Percentiles rank a stretch among this genome's conserved stretches.
Conservation (phyloP, 2,797 vertebrate genomes). For the Onychomys leucogaster region DNA sequence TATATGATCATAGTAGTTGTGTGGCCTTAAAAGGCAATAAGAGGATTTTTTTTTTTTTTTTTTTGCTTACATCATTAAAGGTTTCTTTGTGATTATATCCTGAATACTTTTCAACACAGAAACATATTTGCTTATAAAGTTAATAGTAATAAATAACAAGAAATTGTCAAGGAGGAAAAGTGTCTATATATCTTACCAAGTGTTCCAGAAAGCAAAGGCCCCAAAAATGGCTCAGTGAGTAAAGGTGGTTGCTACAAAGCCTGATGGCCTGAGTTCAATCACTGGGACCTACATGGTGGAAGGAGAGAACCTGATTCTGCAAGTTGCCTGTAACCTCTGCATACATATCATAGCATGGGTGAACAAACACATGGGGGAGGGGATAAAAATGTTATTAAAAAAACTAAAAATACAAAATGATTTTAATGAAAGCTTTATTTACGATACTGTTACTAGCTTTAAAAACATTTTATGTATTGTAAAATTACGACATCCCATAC, state of each 20-base stretch:
- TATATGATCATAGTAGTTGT: conserved; percentile 8
- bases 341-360: background rate
- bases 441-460: conserved; percentile 18
- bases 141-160: conserved; percentile 12
- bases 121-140: conserved; percentile 56
- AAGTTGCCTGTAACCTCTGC: background rate
- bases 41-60: background rate
- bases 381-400: background rate
- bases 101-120: conserved; percentile 36
- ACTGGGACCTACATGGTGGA: background rate
- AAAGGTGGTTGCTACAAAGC: background rate
- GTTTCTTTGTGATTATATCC: conserved; percentile 37
- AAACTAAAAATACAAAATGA: background rate
- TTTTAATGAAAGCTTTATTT: conserved; percentile 60
- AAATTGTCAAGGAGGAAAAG: background rate
- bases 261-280: background rate
- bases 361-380: background rate
- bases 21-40: background rate
- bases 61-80: conserved; percentile 48
- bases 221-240: background rate
- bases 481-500: conserved; percentile 57
- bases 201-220: background rate
- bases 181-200: conserved; percentile 37
- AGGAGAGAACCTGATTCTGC: background rate
- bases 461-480: conserved; percentile 49